Percentiles rank a stretch among this genome's conserved stretches.
Conservation (phyloP, 2,113 vertebrate species). For the Scopus umbretta region DNA sequence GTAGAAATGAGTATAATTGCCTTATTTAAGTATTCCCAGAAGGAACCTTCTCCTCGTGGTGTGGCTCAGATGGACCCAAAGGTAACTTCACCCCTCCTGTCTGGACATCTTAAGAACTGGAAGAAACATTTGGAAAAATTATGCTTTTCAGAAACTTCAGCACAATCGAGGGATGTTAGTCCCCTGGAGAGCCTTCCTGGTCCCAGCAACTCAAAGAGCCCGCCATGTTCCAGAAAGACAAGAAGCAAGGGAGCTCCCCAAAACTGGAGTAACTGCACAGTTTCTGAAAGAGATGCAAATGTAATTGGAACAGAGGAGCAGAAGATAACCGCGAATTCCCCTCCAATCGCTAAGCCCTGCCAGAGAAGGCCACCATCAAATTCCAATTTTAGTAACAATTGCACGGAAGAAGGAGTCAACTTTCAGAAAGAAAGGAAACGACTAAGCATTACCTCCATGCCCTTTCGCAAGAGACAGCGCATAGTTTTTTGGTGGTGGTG, state of each 20-base stretch:
- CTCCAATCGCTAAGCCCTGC: not conserved
- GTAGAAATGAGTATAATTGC: slow-evolving; percentile 47
- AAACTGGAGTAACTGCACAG: not conserved
- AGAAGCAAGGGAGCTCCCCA: not conserved
- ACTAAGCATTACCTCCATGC: not conserved
- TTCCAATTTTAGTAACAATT: not conserved
- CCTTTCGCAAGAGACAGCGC: not conserved
- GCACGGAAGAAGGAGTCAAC: accelerated
- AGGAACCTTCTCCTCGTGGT: not conserved
- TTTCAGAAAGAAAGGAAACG: not conserved
- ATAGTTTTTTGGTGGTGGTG: not conserved
- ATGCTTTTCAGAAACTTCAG: not conserved
- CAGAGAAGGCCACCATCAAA: not conserved
- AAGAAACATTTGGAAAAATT: not conserved
- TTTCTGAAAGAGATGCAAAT: slow-evolving; percentile 26
- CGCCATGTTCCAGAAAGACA: not conserved
- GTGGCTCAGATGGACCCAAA: not conserved
- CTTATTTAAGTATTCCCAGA: slow-evolving; percentile 63
- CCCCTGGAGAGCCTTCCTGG: not conserved
- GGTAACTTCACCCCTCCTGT: not conserved
- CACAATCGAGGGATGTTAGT: not conserved
- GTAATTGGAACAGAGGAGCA: not conserved
- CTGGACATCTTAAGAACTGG: not conserved
- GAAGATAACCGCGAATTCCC: accelerated
- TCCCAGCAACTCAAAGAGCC: not conserved